Base-by-base conservation (phyloP, 2,888 invertebrate species). In the Euplagia quadripunctaria region DNA sequence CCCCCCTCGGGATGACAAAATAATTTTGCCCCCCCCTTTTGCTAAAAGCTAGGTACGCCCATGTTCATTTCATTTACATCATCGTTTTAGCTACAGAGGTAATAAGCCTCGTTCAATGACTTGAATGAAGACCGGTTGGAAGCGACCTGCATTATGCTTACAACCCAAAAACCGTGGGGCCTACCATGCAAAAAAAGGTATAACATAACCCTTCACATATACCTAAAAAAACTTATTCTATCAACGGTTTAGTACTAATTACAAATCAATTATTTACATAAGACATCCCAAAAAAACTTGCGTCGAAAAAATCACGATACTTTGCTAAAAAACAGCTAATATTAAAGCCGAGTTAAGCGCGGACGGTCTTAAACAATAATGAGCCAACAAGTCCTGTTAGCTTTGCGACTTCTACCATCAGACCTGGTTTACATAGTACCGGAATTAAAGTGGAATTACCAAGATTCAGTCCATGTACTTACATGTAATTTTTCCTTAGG, bases 301-400 rank as follows among this genome's bases (percentile, higher is more conserved):
- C 12, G 0, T 58, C 11, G 14, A 6, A 5, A 14, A 74, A 75
- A 77, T 75, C 68, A 78, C 46, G 74, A 75, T 85, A 70, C 73
- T 77, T 72, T 20, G 79, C 73, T 71, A 77, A 84, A n/a, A 83
- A 81, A 76, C 80, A 85, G 85, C 75, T 77, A 79, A 89, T 90
- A 91, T 88, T 89, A 87, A 89, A 88, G 82, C 82, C 78, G 78
- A 87, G 86, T 88, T 87, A 83, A 83, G 77, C 85, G 86, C 84
- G 78, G 83, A 81, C 83, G 85, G 89, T 86, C 85, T 91, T 88
- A 85, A 84, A 89, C 90, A 90, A 91, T 91, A 91, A 92, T 91
- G 92, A 92, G 91, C 91, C 87, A 92, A 92, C 92, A 91, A 76
- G 43, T 68, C 31, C 64, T 78, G 80, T 82, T 84, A 68, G 84